Percentiles rank a stretch among this genome's conserved stretches.
Evolutionary conservation across 2,888 invertebrate species (phyloP).

Genomic region (Pachymerium ferrugineum): DNA sequence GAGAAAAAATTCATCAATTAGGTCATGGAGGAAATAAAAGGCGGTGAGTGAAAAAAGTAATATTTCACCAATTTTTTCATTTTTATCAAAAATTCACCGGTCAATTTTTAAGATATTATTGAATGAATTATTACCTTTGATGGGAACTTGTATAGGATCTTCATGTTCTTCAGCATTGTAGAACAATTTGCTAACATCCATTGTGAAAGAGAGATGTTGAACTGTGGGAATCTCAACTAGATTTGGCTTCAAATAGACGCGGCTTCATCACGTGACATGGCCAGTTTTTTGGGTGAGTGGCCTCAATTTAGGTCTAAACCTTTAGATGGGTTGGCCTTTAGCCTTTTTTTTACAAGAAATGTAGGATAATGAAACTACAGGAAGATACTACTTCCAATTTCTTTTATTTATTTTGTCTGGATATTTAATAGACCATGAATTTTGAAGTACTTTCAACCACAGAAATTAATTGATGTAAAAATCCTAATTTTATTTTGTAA

Average conservation of each 20-base stretch:
- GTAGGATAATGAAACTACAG: too few relatives aligned
- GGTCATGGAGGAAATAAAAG: not conserved
- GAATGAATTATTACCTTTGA: not conserved
- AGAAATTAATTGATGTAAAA: too few relatives aligned
- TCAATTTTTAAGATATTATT: not conserved
- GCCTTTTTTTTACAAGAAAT: too few relatives aligned
- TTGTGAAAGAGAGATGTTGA: not conserved
- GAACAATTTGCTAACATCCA: conserved; percentile 15
- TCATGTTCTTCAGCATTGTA: not conserved
- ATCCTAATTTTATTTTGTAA: too few relatives aligned
- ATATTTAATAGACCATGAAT: too few relatives aligned
- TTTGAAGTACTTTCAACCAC: too few relatives aligned
- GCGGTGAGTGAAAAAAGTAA: not conserved
- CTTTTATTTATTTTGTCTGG: too few relatives aligned
- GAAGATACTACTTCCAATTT: too few relatives aligned
- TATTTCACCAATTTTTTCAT: not conserved
- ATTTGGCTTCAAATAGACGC: conserved; percentile 6
- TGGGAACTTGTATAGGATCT: not conserved
- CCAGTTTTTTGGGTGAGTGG: conserved; percentile 5
- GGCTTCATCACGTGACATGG: not conserved
- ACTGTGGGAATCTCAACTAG: not conserved
- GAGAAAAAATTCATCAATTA: not conserved
- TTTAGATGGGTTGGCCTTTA: not conserved
- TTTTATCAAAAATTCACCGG: not conserved
- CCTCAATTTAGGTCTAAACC: not conserved